Percentiles rank a stretch among this genome's conserved stretches.
phyloP scores from a whole-genome alignment of 2,888 invertebrate genomes.

The Diaprepes abbreviatus region DNA sequence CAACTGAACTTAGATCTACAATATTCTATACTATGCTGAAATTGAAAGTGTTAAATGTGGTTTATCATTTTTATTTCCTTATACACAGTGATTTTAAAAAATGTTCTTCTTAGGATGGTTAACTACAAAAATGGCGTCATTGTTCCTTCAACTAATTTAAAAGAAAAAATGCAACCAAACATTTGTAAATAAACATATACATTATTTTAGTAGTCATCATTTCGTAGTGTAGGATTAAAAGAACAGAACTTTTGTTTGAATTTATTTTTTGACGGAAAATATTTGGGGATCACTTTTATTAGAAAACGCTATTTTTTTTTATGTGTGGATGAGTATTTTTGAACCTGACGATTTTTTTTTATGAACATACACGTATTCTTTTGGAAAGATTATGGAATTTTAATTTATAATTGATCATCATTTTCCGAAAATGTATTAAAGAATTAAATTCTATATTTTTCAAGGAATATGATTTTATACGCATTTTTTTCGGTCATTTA shows the following conservation, averaged over 20 bases:
- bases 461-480: not conserved
- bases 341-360: conserved; percentile 7
- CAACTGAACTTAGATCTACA: too few relatives aligned
- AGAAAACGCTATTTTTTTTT: conserved; percentile 17
- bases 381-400: conserved; percentile 9
- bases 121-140: conserved; percentile 25
- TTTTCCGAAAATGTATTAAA: too few relatives aligned
- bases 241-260: conserved; percentile 41
- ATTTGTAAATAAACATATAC: conserved; percentile 68
- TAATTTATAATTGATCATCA: too few relatives aligned
- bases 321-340: conserved; percentile 17
- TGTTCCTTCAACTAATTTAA: conserved; percentile 62
- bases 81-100: too few relatives aligned
- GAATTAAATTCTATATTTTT: not conserved
- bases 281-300: conserved; percentile 35
- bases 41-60: too few relatives aligned
- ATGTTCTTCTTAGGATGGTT: not conserved
- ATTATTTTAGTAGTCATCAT: conserved; percentile 66
- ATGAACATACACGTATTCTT: not conserved
- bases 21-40: too few relatives aligned
- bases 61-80: too few relatives aligned
- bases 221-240: conserved; percentile 60
- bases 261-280: conserved; percentile 39
- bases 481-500: conserved; percentile 51
- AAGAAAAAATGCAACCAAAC: conserved; percentile 62